Conservation (phyloP, 2,888 invertebrate species). For the Rhaphigaster nebulosa region DNA sequence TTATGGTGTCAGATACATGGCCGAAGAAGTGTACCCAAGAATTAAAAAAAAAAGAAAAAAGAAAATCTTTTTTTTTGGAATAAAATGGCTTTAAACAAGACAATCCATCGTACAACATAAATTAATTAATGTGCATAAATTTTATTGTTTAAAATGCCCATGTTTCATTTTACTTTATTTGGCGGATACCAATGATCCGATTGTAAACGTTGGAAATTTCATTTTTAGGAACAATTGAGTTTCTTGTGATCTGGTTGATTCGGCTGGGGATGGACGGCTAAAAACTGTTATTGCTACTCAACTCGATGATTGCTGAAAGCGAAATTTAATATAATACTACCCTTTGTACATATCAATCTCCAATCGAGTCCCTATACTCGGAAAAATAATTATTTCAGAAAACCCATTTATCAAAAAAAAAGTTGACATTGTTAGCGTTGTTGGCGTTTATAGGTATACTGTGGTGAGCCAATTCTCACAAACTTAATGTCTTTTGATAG, state of each 20-base stretch:
- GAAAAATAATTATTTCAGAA: conserved; percentile 13
- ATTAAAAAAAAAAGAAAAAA: no score
- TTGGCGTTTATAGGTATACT: neutral
- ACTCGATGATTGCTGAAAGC: neutral
- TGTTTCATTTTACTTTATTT: no score
- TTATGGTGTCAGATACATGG: no score
- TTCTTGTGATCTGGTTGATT: neutral
- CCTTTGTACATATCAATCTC: neutral
- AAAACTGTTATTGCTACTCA: neutral
- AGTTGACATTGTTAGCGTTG: neutral
- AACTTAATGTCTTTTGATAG: neutral
- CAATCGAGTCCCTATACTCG: neutral
- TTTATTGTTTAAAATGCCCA: no score
- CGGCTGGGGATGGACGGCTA: neutral
- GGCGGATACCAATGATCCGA: no score
- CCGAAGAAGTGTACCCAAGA: no score
- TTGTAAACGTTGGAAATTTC: neutral
- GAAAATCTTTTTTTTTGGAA: no score
- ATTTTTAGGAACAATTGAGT: neutral
- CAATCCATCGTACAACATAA: no score
- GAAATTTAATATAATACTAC: neutral
- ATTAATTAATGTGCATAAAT: no score
- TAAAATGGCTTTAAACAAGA: no score
- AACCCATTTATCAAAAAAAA: neutral
- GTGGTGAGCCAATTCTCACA: neutral